These are phyloP conservation scores for Metopolophium dirhodum DNA, from an alignment of 1,140 invertebrate species.

Conservation along the genomic window DNA sequence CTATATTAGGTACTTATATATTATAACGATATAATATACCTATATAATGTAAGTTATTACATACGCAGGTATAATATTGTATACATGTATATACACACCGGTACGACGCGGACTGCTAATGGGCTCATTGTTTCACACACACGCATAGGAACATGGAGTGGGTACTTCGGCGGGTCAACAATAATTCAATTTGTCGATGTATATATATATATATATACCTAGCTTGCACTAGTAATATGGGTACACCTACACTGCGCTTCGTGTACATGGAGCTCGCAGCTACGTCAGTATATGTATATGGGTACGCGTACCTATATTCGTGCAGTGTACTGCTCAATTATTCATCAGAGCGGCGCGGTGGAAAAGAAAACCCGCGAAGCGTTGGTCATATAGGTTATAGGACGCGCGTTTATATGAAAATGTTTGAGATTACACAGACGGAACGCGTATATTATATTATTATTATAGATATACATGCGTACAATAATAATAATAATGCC, in stretches of 20 bases:
- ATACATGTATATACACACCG: too few relatives aligned
- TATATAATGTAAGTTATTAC: slow-evolving; percentile 7
- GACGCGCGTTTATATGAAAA: background rate
- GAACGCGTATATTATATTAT: background rate
- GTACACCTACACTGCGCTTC: background rate
- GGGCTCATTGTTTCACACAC: slow-evolving; percentile 50
- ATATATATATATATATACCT: background rate
- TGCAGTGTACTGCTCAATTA: slow-evolving; percentile 19
- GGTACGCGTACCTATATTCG: background rate
- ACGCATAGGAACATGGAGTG: too few relatives aligned
- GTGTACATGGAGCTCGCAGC: background rate
- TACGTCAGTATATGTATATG: background rate
- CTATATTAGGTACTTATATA: background rate
- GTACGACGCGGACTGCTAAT: slow-evolving; percentile 14
- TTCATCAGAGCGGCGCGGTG: background rate
- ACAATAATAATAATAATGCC: background rate
- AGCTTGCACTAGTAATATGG: background rate
- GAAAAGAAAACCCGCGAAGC: background rate
- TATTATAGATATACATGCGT: background rate
- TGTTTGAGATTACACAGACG: slow-evolving; percentile 6
- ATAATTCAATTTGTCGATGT: slow-evolving; percentile 45
- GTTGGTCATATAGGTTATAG: background rate
- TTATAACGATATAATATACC: background rate
- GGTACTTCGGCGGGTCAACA: background rate
- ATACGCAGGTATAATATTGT: background rate